Evolutionary conservation across 1,140 invertebrate genomes (phyloP).

Genomic region (Drosophila ohnishii): DNA sequence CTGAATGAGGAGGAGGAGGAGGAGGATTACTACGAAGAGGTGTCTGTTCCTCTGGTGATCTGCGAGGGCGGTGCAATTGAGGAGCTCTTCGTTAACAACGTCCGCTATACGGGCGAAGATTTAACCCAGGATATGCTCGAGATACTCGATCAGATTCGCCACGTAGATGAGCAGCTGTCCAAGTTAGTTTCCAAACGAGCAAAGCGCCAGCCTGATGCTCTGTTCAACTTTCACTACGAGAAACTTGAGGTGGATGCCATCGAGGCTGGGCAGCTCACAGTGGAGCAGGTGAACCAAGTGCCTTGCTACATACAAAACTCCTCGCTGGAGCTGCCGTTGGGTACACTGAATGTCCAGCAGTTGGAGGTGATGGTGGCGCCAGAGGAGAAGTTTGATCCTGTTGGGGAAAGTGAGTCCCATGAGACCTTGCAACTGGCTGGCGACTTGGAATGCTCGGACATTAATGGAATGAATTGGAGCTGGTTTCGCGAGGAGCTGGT

Average conservation of each 20-base stretch:
- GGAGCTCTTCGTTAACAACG: conserved; percentile 58
- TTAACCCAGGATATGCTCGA: conserved; percentile 36
- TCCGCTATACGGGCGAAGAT: conserved; percentile 59
- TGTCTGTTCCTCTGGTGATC: conserved; percentile 53
- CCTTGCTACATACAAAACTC: conserved; percentile 67
- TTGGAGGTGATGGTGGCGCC: conserved; percentile 46
- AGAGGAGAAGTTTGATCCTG: background rate
- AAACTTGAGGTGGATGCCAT: conserved; percentile 61
- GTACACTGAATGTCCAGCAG: conserved; percentile 52
- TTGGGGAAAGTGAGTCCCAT: conserved; percentile 17
- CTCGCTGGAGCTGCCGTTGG: conserved; percentile 47
- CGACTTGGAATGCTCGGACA: conserved; percentile 61
- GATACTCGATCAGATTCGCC: conserved; percentile 54
- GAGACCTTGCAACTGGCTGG: conserved; percentile 35
- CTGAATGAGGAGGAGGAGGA: background rate
- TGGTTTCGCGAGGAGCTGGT: conserved; percentile 80
- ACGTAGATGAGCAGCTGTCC: conserved; percentile 21
- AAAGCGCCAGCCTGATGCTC: conserved; percentile 41
- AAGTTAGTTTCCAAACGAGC: background rate
- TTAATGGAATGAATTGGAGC: conserved; percentile 79
- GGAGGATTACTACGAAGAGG: conserved; percentile 10
- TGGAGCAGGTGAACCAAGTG: conserved; percentile 61
- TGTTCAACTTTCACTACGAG: conserved; percentile 53
- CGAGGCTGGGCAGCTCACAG: conserved; percentile 36
- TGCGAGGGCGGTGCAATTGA: conserved; percentile 42